A percentile compares a stretch with the other conserved stretches of the same genome.
Evolutionary conservation across 92 coral and sea anemone genomes (phyloP).

Genomic region (Palythoa grandiflora): DNA sequence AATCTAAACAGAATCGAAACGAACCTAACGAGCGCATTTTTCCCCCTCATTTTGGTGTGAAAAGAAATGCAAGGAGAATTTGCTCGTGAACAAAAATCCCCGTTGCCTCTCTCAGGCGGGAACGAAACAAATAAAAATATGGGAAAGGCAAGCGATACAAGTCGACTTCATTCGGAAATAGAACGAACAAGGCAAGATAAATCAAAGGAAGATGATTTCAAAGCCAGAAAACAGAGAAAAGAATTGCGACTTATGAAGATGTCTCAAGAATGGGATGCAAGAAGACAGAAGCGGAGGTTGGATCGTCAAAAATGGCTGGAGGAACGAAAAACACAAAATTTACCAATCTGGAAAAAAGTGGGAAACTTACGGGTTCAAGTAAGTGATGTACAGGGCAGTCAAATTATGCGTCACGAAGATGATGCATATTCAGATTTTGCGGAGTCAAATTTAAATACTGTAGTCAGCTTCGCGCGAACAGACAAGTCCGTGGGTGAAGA

Average conservation of each 20-base stretch:
- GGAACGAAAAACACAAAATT: constrained; percentile 74
- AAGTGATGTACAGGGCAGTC: constrained; percentile 46
- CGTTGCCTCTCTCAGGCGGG: background rate
- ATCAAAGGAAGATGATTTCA: constrained; percentile 44
- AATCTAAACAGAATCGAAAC: constrained; percentile 44
- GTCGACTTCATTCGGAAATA: constrained; percentile 1
- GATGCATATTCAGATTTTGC: constrained; percentile 44
- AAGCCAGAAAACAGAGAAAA: constrained; percentile 61
- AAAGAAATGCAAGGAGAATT: constrained; percentile 19
- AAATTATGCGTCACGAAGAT: constrained; percentile 47
- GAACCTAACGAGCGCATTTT: constrained; percentile 41
- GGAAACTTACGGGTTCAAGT: constrained; percentile 78
- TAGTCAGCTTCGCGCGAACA: constrained; percentile 1
- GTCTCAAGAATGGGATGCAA: constrained; percentile 91
- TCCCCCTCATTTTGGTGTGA: constrained; percentile 13
- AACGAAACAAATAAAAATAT: constrained; percentile 1
- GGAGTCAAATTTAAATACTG: constrained; percentile 45
- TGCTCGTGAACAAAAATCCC: background rate
- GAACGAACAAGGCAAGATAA: constrained; percentile 15
- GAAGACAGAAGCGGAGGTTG: constrained; percentile 84
- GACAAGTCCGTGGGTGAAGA: constrained; percentile 7
- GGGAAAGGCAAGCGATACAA: constrained; percentile 36
- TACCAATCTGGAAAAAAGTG: constrained; percentile 72
- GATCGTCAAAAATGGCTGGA: constrained; percentile 92
- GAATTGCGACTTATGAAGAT: constrained; percentile 85